Base-by-base conservation (phyloP, 2,888 invertebrate species). In the Troglohyphantes excavatus region DNA sequence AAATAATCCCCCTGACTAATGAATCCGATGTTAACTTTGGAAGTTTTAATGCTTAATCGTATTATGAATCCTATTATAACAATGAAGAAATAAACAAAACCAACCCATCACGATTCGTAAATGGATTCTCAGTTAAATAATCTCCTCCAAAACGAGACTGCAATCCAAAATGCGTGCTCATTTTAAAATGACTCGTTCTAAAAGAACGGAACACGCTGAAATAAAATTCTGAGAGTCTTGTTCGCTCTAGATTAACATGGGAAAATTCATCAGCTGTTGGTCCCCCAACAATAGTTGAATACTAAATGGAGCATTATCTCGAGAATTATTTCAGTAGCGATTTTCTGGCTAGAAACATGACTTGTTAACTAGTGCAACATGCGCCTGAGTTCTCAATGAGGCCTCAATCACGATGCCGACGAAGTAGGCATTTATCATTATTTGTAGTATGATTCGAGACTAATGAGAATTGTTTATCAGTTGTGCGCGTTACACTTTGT, bases 201-300 rank as follows among this genome's bases (percentile, higher is more conserved):
- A 33, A 33, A 33, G 33, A 33, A 33, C 33, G 33, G 9, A 6
- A 6, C 9, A 6, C 33, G 33, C 33, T 33, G 3, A 13, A 78
- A 67, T 65, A 43, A 65, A 46, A 26, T 46, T 59, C 61, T 13
- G 19, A 27, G 26, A 63, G 29, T 43, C 43, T 65, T 26, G 78
- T 78, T 39, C 27, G 19, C 13, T 23, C 43, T 9, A 19, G 43
- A 26, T 27, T 26, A 65, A 78, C 78, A 78, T n/a, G 43, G 43
- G 65, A 61, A 29, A 65, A 78, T 78, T 26, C 75, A 59, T 75
- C 61, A 33, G 53, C n/a, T 21, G 33, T 33, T 67, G 78, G 21
- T 65, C 46, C 26, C n/a, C 11, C 33, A 82, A 82, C 82, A 82
- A 72, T 72, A 82, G 59, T 72, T 70, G 82, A 82, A 70, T 82